A percentile compares a stretch with the other conserved stretches of the same genome.
Evolutionary conservation across 2,888 invertebrate species (phyloP).

Genomic region (Leuctra nigra): DNA sequence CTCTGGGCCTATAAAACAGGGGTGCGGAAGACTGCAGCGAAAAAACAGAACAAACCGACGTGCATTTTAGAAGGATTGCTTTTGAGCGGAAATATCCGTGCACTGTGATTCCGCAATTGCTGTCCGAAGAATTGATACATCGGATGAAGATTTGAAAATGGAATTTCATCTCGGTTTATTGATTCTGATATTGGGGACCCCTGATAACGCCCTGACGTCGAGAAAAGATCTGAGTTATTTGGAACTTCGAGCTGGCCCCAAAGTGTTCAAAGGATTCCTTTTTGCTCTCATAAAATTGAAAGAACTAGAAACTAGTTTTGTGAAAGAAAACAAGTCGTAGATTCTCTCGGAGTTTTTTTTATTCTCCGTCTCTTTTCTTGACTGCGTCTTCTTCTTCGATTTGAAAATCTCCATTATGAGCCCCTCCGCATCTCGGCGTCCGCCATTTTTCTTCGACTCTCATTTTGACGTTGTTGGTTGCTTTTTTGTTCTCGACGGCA

Average conservation of each 20-base stretch:
- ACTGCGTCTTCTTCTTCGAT: not conserved
- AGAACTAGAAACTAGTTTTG: constrained; percentile 7
- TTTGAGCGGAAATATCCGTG: no score
- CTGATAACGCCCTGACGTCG: not conserved
- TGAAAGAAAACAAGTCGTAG: constrained; percentile 10
- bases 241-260: not conserved
- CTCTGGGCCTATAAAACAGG: not conserved
- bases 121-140: no score
- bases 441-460: constrained; percentile 12
- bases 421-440: not conserved
- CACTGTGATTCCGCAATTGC: no score
- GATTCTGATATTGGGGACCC: no score
- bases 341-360: not conserved
- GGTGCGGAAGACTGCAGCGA: not conserved
- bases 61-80: not conserved
- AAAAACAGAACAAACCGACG: no score
- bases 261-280: not conserved
- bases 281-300: constrained; percentile 8
- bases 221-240: not conserved
- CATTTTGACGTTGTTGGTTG: not conserved
- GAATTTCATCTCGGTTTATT: no score
- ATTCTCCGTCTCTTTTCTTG: not conserved
- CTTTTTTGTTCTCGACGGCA: not conserved
- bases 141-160: no score
- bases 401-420: constrained; percentile 9